phyloP scores from a whole-genome alignment of 2,888 invertebrate species.

The Gari tellinella region DNA sequence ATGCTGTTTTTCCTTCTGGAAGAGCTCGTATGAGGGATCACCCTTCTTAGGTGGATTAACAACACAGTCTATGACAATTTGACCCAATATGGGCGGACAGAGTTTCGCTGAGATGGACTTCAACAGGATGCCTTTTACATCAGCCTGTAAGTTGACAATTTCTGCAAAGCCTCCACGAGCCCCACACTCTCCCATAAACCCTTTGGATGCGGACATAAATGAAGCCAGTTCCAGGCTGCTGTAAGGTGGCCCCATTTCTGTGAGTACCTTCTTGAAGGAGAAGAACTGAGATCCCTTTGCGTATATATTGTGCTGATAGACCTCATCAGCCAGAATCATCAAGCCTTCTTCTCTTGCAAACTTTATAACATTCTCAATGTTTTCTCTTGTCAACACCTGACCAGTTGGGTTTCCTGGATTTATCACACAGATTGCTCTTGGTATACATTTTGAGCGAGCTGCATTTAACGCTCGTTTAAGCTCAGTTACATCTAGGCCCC shows the following conservation, averaged over 20 bases:
- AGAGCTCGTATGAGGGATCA: slow-evolving; percentile 90
- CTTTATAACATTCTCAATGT: slow-evolving; percentile 95
- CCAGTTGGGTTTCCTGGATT: slow-evolving; percentile 99
- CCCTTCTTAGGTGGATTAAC: slow-evolving; percentile 94
- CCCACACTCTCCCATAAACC: slow-evolving; percentile 91
- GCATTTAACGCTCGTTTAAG: slow-evolving; percentile 91
- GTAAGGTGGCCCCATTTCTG: slow-evolving; percentile 96
- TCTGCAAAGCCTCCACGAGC: slow-evolving; percentile 98
- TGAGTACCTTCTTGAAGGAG: slow-evolving; percentile 97
- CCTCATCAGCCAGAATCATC: slow-evolving; percentile 88
- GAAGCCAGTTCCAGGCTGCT: slow-evolving; percentile 94
- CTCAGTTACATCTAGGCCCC: slow-evolving; percentile 93
- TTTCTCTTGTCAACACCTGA: slow-evolving; percentile 93
- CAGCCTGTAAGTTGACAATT: slow-evolving; percentile 93
- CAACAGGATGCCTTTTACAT: slow-evolving; percentile 87
- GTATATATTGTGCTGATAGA: slow-evolving; percentile 98
- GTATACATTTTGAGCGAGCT: slow-evolving; percentile 87
- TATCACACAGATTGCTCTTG: slow-evolving; percentile 95
- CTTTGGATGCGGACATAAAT: slow-evolving; percentile 98
- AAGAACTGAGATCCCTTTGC: slow-evolving; percentile 93
- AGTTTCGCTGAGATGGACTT: slow-evolving; percentile 93
- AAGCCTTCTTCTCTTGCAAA: slow-evolving; percentile 95
- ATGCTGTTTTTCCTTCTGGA: slow-evolving; percentile 88
- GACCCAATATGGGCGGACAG: slow-evolving; percentile 96
- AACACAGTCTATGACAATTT: slow-evolving; percentile 93